A percentile compares a stretch with the other conserved stretches of the same genome.
Evolutionary conservation across 2,113 vertebrate genomes (phyloP).

Genomic region (Noturus placidus): DNA sequence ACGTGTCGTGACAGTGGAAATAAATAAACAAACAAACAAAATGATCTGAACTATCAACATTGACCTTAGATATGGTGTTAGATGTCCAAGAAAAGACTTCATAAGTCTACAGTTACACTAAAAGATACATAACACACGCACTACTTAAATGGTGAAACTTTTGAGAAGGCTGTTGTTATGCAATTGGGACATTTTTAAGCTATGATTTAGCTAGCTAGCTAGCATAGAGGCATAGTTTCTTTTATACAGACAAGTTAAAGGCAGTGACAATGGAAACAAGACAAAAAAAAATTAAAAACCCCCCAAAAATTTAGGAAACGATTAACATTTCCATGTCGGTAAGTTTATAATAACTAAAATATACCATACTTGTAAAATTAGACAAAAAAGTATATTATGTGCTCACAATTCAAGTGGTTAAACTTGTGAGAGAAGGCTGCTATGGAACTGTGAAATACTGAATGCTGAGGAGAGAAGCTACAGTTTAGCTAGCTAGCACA

Average conservation of each 20-base stretch:
- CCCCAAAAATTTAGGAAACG: neutral
- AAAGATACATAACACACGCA: neutral
- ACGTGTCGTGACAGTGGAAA: neutral
- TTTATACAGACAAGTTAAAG: neutral
- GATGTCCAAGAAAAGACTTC: neutral
- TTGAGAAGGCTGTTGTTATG: neutral
- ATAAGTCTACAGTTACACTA: neutral
- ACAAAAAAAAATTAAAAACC: neutral
- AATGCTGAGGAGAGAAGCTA: neutral
- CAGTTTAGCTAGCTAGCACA: neutral
- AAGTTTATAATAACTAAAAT: no score
- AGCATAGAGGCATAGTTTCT: neutral
- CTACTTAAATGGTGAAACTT: neutral
- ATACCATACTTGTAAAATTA: neutral
- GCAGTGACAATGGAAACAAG: neutral
- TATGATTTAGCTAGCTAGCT: neutral
- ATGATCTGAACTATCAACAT: neutral
- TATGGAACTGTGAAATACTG: no score
- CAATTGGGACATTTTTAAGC: neutral
- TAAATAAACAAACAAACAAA: neutral
- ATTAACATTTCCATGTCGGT: neutral
- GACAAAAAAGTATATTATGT: neutral
- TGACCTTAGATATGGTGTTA: neutral
- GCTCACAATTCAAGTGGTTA: neutral
- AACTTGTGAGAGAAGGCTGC: no score